phyloP scores from a whole-genome alignment of 2,113 vertebrate genomes.

The Eleginops maclovinus region DNA sequence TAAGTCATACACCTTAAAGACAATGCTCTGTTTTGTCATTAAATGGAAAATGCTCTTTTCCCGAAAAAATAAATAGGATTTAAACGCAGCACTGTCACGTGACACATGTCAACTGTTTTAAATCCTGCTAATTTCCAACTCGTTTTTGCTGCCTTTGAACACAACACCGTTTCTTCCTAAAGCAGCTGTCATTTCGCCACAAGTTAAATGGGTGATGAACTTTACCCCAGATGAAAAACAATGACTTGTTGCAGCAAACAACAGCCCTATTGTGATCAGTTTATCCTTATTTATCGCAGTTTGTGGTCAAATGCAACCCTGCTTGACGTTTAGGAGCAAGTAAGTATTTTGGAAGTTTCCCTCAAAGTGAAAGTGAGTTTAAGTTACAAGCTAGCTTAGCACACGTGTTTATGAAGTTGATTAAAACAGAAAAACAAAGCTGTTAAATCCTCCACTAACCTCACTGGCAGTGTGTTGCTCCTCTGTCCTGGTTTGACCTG shows the following conservation, averaged over 20 bases:
- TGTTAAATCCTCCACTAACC: constrained; percentile 46
- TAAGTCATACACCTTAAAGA: neutral
- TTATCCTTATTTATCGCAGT: neutral
- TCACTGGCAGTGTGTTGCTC: neutral
- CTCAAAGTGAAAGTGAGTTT: too few relatives aligned
- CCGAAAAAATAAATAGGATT: neutral
- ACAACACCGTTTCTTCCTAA: neutral
- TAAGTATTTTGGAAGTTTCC: neutral
- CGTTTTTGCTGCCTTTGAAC: neutral
- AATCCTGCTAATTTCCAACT: neutral
- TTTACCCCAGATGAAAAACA: constrained; percentile 44
- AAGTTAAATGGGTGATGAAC: constrained; percentile 28
- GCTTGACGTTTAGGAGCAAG: neutral
- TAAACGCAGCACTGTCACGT: neutral
- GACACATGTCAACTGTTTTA: neutral
- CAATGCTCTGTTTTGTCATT: neutral
- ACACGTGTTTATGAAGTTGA: neutral
- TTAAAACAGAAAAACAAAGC: constrained; percentile 3
- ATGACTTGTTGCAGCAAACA: neutral
- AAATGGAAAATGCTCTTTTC: neutral
- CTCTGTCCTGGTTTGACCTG: constrained; percentile 32
- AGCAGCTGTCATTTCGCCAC: neutral
- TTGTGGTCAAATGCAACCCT: neutral
- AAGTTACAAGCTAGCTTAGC: neutral
- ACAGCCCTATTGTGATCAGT: neutral